Evolutionary conservation across 2,797 vertebrate genomes (phyloP), one percentile per base, ranked within the genome.

Genomic region (Peromyscus attwateri): DNA sequence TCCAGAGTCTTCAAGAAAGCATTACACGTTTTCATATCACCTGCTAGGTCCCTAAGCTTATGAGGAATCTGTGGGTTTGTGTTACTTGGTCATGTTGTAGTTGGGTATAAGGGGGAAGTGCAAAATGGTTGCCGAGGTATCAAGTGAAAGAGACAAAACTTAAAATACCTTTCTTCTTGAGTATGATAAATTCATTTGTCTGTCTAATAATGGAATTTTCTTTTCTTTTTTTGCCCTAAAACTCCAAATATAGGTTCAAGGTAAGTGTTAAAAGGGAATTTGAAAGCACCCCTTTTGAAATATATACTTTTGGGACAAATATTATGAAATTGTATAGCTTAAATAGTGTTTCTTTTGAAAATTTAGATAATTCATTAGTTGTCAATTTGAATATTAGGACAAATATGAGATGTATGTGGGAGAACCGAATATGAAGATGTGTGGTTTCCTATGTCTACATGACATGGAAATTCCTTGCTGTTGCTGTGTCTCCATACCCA

Each of bases 281-380:
- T 92, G 21, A 95, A 80, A 73, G 14, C 37, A 0, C n/a, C 91
- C 82, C 34, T 87, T 71, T 87, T 71, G 21, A 7, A 46, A 34
- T 94, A 25, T 94, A 25, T 82, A 84, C 46, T 4, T 76, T 76
- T 71, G 93, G 79, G 66, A 29, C 77, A 90, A 73, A 60, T 83
- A 49, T 31, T 49, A 94, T 25, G 27, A 19, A 57, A 66, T 95
- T 64, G 5, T 81, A 14, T 75, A 94, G 49, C 75, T 8, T 83
- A 79, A 46, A 27, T 9, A 57, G 46, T 71, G 90, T 88, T 88
- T 40, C 37, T 29, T 94, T 80, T 91, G 10, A 16, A 82, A 91
- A 90, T 49, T 91, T 31, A 87, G 13, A 62, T 81, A 49, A 49
- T 88, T 91, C 8, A 46, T 62, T 13, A 29, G 23, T n/a, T 80